Conservation (phyloP, 2,797 vertebrate species). For the Heliangelus exortis region DNA sequence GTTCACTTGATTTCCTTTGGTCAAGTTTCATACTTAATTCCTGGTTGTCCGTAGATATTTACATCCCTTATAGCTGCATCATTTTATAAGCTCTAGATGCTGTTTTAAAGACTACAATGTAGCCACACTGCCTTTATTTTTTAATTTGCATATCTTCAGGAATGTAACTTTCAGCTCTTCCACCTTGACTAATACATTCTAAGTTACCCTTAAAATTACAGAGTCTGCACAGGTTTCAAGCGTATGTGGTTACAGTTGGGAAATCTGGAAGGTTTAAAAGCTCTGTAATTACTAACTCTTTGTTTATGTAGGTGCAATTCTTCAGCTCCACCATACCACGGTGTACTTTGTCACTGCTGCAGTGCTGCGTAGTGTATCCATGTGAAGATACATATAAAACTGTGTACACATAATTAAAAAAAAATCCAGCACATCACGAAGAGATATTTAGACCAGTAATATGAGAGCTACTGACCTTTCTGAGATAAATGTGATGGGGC, state of each 20-base stretch:
- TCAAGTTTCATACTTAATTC: not conserved
- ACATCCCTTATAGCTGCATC: not conserved
- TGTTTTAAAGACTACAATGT: not conserved
- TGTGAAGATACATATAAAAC: not conserved
- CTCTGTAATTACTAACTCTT: conserved; percentile 44
- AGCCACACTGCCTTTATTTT: not conserved
- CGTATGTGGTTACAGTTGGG: not conserved
- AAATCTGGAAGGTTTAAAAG: not conserved
- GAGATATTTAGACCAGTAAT: conserved; percentile 72
- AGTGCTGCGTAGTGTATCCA: not conserved
- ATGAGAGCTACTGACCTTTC: conserved; percentile 79
- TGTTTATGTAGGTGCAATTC: conserved; percentile 61
- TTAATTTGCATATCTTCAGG: not conserved
- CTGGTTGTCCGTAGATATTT: not conserved
- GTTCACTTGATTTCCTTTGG: not conserved
- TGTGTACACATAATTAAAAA: conserved; percentile 25
- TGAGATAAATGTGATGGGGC: conserved; percentile 72
- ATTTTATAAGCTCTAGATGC: not conserved
- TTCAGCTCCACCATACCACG: conserved; percentile 21
- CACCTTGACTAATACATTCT: not conserved
- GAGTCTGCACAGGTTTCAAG: not conserved
- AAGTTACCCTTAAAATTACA: conserved; percentile 30
- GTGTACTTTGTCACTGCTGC: conserved; percentile 46
- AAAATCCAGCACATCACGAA: conserved; percentile 54
- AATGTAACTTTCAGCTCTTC: not conserved